Percentiles rank a stretch among this genome's conserved stretches.
Evolutionary conservation across 1,140 invertebrate species (phyloP).

Genomic region (Lysiphlebus fabarum): DNA sequence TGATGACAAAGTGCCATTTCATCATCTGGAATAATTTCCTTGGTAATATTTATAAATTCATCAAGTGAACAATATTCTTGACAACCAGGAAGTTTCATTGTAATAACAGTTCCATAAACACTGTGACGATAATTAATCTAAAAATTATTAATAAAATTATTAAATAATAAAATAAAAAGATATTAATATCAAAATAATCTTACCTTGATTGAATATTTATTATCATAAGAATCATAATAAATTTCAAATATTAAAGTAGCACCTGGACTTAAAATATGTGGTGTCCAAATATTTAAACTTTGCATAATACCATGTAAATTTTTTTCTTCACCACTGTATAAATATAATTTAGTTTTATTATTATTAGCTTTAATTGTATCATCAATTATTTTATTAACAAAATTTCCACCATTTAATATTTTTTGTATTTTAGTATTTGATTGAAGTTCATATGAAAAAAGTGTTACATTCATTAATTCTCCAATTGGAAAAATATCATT

Average conservation of each 20-base stretch:
- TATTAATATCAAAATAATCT: constrained; percentile 6
- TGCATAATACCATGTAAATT: constrained; percentile 41
- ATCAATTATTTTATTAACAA: constrained; percentile 39
- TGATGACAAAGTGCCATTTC: constrained; percentile 26
- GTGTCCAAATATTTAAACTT: constrained; percentile 32
- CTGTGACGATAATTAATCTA: constrained; percentile 30
- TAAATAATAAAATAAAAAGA: neutral
- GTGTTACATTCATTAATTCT: constrained; percentile 30
- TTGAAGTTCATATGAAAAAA: constrained; percentile 36
- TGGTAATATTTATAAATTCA: constrained; percentile 25
- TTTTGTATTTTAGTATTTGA: constrained; percentile 36
- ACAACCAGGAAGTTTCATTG: constrained; percentile 29
- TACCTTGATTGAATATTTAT: constrained; percentile 38
- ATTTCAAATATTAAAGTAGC: constrained; percentile 45
- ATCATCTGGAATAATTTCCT: constrained; percentile 25
- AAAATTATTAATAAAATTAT: neutral
- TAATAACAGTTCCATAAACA: constrained; percentile 18
- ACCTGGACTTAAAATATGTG: constrained; percentile 31
- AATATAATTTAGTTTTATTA: constrained; percentile 30
- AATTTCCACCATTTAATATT: constrained; percentile 41
- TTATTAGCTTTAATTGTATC: constrained; percentile 29
- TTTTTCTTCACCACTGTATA: constrained; percentile 43
- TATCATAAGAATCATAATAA: constrained; percentile 31
- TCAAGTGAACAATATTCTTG: constrained; percentile 33
- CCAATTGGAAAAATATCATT: constrained; percentile 33